phyloP scores from a whole-genome alignment of 2,797 vertebrate genomes.

The Myripristis jacobus region DNA sequence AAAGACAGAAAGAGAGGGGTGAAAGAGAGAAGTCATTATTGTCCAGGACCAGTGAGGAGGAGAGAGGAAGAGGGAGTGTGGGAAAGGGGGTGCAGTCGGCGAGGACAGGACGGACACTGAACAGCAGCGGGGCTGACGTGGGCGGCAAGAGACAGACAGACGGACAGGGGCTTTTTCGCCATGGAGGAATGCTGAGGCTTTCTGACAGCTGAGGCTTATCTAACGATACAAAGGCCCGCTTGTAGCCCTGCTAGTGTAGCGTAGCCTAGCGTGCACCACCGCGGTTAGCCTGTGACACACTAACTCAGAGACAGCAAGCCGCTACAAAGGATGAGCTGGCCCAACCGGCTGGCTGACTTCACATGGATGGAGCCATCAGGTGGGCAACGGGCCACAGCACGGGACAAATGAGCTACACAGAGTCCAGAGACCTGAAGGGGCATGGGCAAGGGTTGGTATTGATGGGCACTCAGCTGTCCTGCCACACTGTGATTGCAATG shows the following conservation, averaged over 20 bases:
- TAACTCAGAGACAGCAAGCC: conserved; percentile 62
- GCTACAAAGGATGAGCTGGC: conserved; percentile 42
- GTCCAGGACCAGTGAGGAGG: conserved; percentile 20
- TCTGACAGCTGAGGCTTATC: conserved; percentile 85
- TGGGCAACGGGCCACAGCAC: background rate
- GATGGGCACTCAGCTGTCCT: too few species aligned
- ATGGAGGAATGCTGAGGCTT: conserved; percentile 80
- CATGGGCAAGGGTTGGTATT: background rate
- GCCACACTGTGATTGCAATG: too few species aligned
- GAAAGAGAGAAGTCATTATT: conserved; percentile 1
- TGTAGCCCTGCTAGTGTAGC: conserved; percentile 64
- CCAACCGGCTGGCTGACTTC: conserved; percentile 41
- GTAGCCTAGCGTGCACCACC: conserved; percentile 37
- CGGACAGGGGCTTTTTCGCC: conserved; percentile 50
- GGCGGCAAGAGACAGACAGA: conserved; percentile 69
- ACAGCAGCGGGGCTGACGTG: conserved; percentile 61
- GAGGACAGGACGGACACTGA: conserved; percentile 46
- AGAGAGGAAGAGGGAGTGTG: conserved; percentile 36
- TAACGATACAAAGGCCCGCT: conserved; percentile 76
- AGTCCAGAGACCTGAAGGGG: background rate
- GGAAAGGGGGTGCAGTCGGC: conserved; percentile 42
- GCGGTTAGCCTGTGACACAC: conserved; percentile 61
- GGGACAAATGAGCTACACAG: background rate
- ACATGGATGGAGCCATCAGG: conserved; percentile 33
- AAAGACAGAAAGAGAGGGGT: background rate